phyloP scores from a whole-genome alignment of 1,140 invertebrate species.

The Nilaparvata lugens region DNA sequence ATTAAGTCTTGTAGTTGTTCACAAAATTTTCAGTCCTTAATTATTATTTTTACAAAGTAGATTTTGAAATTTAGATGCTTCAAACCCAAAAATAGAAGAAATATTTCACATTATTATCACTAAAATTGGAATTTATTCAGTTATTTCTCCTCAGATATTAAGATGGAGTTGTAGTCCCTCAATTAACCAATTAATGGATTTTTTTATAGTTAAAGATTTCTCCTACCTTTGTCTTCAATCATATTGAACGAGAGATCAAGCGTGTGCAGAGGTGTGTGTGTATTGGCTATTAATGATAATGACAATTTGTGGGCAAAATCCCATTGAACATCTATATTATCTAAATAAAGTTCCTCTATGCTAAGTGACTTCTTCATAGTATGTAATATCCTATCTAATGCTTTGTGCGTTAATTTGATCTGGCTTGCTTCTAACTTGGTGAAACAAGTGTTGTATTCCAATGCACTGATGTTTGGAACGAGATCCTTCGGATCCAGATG shows the following conservation, averaged over 20 bases:
- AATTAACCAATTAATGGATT: no score
- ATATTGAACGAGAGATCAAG: conserved; percentile 85
- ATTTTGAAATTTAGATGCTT: no score
- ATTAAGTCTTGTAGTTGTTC: no score
- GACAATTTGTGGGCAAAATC: conserved; percentile 80
- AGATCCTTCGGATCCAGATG: conserved; percentile 92
- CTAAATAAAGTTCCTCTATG: conserved; percentile 71
- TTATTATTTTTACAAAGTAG: no score
- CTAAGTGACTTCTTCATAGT: conserved; percentile 72
- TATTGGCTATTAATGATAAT: conserved; percentile 66
- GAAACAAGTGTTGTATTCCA: conserved; percentile 95
- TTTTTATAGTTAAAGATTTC: no score
- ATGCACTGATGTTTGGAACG: conserved; percentile 82
- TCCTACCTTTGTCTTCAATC: conserved; percentile 81
- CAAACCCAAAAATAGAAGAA: no score
- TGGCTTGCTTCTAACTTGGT: conserved; percentile 60
- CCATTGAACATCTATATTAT: conserved; percentile 70
- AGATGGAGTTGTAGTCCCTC: no score
- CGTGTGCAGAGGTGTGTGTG: conserved; percentile 70
- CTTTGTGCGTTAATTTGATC: conserved; percentile 68
- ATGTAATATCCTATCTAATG: conserved; percentile 74
- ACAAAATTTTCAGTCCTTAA: no score
- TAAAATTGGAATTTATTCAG: no score
- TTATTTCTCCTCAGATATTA: no score
- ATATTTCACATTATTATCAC: no score